Evolutionary conservation across 2,797 vertebrate genomes (phyloP), one percentile per base, ranked within the genome.

Genomic region (Lophius americanus): DNA sequence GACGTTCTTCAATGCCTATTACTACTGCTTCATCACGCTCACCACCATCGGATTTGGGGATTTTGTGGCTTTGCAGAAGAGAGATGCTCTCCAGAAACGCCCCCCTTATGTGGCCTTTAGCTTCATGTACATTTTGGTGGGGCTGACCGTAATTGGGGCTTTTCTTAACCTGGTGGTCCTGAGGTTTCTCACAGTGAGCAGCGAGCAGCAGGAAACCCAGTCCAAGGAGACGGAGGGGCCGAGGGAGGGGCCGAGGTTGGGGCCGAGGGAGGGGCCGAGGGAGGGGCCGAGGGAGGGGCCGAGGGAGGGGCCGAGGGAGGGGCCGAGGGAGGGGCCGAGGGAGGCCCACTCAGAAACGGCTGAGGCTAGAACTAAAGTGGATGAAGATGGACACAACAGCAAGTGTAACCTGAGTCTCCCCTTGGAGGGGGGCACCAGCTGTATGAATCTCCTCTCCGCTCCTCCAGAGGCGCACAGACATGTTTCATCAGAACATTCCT

Each of bases 1-100:
- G 95, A 95, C 92, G 54, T 97, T 96, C 90, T 96, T 97, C 82
- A 93, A 94, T 0, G 94, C 95, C 42, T 97, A 93, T 70, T 98
- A 96, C 82, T 97, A 95, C 81, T 96, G 95, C 85, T 98, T 98
- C 87, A 92, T 97, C 81, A 96, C 95, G 0, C 90, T 97, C 88
- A 97, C 95, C 79, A 97, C 96, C 56, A 96, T 97, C 0, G 95
- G 95, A 70, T 96, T 98, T 6, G 96, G 96, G 55, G 96, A 98
- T 88, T 96, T 96, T 41, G 95, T 97, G 43, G 96, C 96, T 35
- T 90, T 98, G 73, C 96, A 97, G 87, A 95, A 93, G 71, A 93
- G 92, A 0, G 93, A 95, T 36, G 93, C 93, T 12, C 89, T 97
- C 68, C 95, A 96, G 78, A 95, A 89, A 77, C 92, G 91, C 70